A percentile compares a stretch with the other conserved stretches of the same genome.
These are phyloP conservation scores for Squalus acanthias DNA, from an alignment of 2,797 vertebrate species.

Conservation along the genomic window DNA sequence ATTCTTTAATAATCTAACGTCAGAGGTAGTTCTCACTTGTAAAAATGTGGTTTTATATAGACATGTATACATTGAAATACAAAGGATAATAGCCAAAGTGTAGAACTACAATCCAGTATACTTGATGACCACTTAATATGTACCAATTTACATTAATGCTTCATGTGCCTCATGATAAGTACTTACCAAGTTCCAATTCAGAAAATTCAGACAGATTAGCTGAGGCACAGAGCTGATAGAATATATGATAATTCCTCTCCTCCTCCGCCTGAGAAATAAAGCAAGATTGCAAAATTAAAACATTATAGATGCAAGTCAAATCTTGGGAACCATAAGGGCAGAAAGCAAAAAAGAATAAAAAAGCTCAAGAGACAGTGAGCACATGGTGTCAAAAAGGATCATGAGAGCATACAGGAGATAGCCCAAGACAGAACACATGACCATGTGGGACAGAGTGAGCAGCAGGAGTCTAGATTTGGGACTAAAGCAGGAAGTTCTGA, in stretches of 20 bases:
- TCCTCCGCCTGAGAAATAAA: conserved; percentile 49
- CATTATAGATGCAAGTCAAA: not conserved
- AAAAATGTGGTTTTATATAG: not conserved
- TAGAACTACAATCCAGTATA: not conserved
- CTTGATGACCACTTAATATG: not conserved
- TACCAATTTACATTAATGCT: not conserved
- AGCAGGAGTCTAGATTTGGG: too few relatives aligned
- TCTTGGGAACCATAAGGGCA: not conserved
- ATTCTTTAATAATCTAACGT: not conserved
- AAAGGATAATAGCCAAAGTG: not conserved
- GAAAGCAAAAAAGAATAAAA: too few relatives aligned
- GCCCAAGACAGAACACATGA: not conserved
- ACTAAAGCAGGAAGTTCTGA: not conserved
- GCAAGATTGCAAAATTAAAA: not conserved
- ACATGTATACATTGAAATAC: not conserved
- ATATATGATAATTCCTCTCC: conserved; percentile 74
- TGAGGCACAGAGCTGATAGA: conserved; percentile 74
- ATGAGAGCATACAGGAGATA: not conserved
- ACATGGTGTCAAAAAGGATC: not conserved
- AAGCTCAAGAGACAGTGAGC: too few relatives aligned
- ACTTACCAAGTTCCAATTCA: conserved; percentile 60
- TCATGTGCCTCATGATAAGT: too few relatives aligned
- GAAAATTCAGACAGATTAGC: conserved; percentile 65
- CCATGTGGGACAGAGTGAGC: too few relatives aligned
- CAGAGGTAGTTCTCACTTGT: not conserved